phyloP scores from a whole-genome alignment of 2,888 invertebrate genomes.

The Onthophagus sagittarius region DNA sequence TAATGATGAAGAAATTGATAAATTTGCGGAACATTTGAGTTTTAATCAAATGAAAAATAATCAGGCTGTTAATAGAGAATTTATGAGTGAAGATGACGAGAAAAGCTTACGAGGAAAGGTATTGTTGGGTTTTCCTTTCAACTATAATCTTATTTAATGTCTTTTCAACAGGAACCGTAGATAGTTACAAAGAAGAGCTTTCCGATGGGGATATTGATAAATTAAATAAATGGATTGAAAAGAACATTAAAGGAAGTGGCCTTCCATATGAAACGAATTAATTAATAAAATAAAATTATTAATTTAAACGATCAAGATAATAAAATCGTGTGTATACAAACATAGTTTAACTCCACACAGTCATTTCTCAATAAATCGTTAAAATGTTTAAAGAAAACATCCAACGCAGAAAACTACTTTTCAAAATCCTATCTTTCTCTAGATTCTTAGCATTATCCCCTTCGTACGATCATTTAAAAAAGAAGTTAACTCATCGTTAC shows the following conservation, averaged over 20 bases:
- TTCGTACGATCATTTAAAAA: not conserved
- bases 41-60: constrained; percentile 53
- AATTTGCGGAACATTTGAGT: constrained; percentile 49
- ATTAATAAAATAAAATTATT: too few species aligned
- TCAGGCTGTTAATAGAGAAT: constrained; percentile 44
- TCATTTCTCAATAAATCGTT: constrained; percentile 20
- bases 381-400: not conserved
- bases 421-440: not conserved
- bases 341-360: constrained; percentile 14
- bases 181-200: not conserved
- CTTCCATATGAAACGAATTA: not conserved
- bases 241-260: not conserved
- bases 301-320: too few species aligned
- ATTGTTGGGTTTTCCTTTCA: too few species aligned
- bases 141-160: too few species aligned
- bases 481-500: not conserved
- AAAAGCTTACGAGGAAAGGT: too few species aligned
- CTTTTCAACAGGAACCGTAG: not conserved
- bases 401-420: not conserved
- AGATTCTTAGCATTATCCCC: not conserved
- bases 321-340: constrained; percentile 19
- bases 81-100: not conserved
- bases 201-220: not conserved
- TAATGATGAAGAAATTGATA: too few species aligned
- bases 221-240: not conserved